A percentile compares a stretch with the other conserved stretches of the same genome.
phyloP scores from a whole-genome alignment of 37 sponge, comb jelly and placozoan genomes.

The Geodia barretti region DNA sequence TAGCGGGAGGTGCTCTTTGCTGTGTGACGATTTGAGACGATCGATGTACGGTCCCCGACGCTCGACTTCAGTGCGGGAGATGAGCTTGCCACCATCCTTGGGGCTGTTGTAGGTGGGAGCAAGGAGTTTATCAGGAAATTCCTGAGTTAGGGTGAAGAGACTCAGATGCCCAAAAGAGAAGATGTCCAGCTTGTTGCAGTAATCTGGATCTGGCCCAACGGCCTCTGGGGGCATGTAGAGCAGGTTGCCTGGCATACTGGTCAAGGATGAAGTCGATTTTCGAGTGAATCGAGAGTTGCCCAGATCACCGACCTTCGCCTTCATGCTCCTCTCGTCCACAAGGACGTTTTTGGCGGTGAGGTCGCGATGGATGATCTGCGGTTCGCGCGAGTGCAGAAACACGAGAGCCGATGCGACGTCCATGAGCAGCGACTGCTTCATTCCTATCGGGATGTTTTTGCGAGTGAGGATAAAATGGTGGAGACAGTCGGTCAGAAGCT shows the following conservation, averaged over 20 bases:
- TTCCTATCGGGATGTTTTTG: not conserved
- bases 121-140: conserved; percentile 9
- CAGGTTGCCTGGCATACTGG: conserved; percentile 2
- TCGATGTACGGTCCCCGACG: conserved; percentile 13
- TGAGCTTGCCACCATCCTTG: not conserved
- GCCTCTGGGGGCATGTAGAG: conserved; percentile 52
- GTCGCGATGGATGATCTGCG: conserved; percentile 39
- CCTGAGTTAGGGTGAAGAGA: conserved; percentile 1
- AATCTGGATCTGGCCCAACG: too few species aligned
- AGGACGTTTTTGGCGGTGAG: conserved; percentile 46
- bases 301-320: conserved; percentile 45
- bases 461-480: conserved; percentile 1
- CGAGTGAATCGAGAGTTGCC: conserved; percentile 14
- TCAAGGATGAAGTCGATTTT: not conserved
- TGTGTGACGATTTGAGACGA: not conserved
- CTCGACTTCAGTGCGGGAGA: conserved; percentile 42
- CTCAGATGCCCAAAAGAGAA: conserved; percentile 22
- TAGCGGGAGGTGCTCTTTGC: not conserved
- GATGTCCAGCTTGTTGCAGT: conserved; percentile 7
- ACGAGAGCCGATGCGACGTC: conserved; percentile 37
- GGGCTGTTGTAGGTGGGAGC: not conserved
- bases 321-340: conserved; percentile 4
- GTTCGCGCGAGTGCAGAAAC: conserved; percentile 31
- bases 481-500: conserved; percentile 17
- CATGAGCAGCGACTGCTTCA: conserved; percentile 20